Base-by-base conservation (phyloP, 2,113 vertebrate genomes). In the Paedocypris sp. region DNA sequence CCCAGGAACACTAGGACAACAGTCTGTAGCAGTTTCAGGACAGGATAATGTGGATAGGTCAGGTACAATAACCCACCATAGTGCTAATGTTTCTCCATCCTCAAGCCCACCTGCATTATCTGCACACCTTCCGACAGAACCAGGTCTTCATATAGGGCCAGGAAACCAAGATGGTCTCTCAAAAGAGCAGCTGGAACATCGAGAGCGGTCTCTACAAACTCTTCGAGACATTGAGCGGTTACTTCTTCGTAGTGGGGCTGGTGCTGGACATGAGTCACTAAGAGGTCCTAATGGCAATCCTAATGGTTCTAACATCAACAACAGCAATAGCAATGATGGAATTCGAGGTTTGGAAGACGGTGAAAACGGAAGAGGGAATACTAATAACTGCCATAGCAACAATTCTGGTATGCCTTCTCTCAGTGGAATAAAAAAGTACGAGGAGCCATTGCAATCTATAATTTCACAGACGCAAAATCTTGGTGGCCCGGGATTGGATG, bases 171-270 rank as follows among this genome's bases (percentile, higher is more conserved):
- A 91, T 35, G 85, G 89, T 15, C 87, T 99, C 61, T 98, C 95
- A 11, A 95, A 93, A 76, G 93, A 99, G 77, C 95, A 99, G 77
- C 81, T 98, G 68, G 94, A 98, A 71, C 95, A 97, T 61, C 83
- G 95, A 2, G 93, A 98, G 26, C 90, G 93, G 3, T 97, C 94
- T 29, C 75, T 99, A 53, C 95, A 98, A 82, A 99, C 93, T 0
- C 82, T 99, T 50, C 82, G 93, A 53, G 93, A 99, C 80, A 95
- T 99, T 5, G 93, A 99, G 70, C 84, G 93, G 4, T 80, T 98
- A 25, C 67, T 98, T 69, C 80, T 99, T 49, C 90, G 88, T 25
- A 90, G 86, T 0, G 87, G 89, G 3, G 80, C 86, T 43, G 51
- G 86, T 79, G 54, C 85, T 82, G 76, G 62, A 73, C 0, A 87